Percentiles rank a stretch among this genome's conserved stretches.
phyloP scores from a whole-genome alignment of 1,140 invertebrate species.

The Druon quercuslanigerum region DNA sequence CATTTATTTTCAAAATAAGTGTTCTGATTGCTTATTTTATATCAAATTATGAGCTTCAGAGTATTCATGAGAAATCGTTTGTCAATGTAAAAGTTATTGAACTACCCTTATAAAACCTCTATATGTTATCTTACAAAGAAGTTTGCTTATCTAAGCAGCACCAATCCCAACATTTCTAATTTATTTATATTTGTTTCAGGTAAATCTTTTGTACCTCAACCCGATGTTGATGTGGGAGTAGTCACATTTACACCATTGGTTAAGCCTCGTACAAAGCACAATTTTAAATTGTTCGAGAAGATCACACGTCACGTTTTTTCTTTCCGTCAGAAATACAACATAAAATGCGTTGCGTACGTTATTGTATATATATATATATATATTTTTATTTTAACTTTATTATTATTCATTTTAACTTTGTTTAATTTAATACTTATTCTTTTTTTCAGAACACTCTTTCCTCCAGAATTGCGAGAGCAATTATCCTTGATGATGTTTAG shows the following conservation, averaged over 20 bases:
- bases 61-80: no score
- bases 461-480: slow-evolving; percentile 80
- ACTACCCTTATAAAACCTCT: no score
- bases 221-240: slow-evolving; percentile 97
- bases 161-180: background rate
- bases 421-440: slow-evolving; percentile 25
- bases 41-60: no score
- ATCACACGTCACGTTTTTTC: slow-evolving; percentile 90
- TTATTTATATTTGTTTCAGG: slow-evolving; percentile 71
- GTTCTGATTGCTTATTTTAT: no score
- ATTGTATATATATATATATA: no score
- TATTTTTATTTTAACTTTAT: no score
- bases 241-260: slow-evolving; percentile 90
- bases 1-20: no score
- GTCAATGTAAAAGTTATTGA: no score
- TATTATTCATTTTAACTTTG: slow-evolving; percentile 30
- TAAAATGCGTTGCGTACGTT: slow-evolving; percentile 79
- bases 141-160: no score
- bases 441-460: slow-evolving; percentile 85
- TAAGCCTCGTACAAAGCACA: slow-evolving; percentile 82
- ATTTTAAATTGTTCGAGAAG: slow-evolving; percentile 94
- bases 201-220: slow-evolving; percentile 92
- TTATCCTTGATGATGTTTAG: slow-evolving; percentile 83
- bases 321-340: slow-evolving; percentile 89
- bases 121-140: no score